Evolutionary conservation across 2,797 vertebrate genomes (phyloP), one percentile per base, ranked within the genome.

Genomic region (Alca torda): DNA sequence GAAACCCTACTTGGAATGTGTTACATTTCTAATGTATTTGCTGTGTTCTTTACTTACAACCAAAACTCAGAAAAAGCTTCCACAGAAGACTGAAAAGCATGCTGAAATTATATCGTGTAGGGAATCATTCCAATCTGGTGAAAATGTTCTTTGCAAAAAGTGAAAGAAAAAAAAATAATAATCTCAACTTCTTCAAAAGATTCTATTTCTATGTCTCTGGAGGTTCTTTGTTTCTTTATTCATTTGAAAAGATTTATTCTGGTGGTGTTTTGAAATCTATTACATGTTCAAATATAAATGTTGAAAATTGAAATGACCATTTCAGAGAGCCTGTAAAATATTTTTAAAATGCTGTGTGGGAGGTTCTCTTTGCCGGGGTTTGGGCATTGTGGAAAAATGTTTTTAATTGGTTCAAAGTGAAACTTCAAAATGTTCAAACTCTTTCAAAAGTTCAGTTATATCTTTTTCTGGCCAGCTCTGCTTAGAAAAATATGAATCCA

Each of bases 31-130:
- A 4, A 74, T 54, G 2, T 7, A 39, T 67, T 91, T 73, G 30
- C 2, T 73, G 10, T 28, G 4, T 16, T 33, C 30, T 69, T 73
- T 39, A 28, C 4, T 41, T 68, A 5, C 3, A 59, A 5, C 43
- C 33, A 70, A 35, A 90, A 41, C 11, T n/a, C 16, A 31, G 37
- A 48, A 57, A 33, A 46, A 81, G 4, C 3, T 61, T 69, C 31
- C 31, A 56, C 11, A 45, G 26, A 72, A 86, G 10, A 28, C 3
- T 51, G 33, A 54, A 69, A 43, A 12, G 0, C 3, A n/a, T 10
- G 5, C 3, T 69, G 75, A 35, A 51, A 4, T 73, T 37, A 4
- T 23, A 26, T 57, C 0, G 0, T 4, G 0, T 16, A 43, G 12
- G 20, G 43, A 60, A 26, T 59, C 16, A 28, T 51, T 74, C 14